A percentile compares a stretch with the other conserved stretches of the same genome.
Evolutionary conservation across 2,113 vertebrate species (phyloP).

Genomic region (Hystrix brachyura): DNA sequence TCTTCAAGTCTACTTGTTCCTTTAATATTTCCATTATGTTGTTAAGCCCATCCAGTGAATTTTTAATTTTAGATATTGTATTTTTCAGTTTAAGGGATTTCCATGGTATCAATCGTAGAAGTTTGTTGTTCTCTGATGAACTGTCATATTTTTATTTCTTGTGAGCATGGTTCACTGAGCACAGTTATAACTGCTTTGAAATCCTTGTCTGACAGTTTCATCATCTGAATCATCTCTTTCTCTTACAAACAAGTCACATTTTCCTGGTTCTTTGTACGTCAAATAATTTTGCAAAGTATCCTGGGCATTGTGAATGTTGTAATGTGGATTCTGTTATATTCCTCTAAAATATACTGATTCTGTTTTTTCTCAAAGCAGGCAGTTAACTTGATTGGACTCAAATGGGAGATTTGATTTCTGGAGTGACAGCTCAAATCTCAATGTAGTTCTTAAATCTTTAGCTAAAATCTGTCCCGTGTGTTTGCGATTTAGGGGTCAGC

Average conservation of each 20-base stretch:
- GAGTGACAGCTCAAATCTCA: neutral
- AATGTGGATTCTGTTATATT: slow-evolving; percentile 41
- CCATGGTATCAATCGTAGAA: slow-evolving; percentile 1
- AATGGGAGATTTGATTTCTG: neutral
- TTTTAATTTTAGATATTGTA: neutral
- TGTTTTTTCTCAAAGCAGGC: neutral
- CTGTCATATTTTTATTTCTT: slow-evolving; percentile 30
- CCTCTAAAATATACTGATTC: slow-evolving; percentile 23
- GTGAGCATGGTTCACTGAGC: neutral
- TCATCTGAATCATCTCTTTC: slow-evolving; percentile 6
- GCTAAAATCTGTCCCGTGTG: neutral
- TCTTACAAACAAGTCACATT: slow-evolving; percentile 47
- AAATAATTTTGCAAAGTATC: slow-evolving; percentile 31
- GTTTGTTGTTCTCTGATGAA: slow-evolving; percentile 1
- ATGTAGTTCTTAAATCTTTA: neutral
- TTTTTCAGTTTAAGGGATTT: slow-evolving; percentile 16
- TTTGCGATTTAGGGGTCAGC: neutral
- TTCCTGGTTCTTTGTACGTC: slow-evolving; percentile 5
- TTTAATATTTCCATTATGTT: neutral
- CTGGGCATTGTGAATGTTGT: neutral
- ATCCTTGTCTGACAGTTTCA: neutral
- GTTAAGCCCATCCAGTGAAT: neutral
- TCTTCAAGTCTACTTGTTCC: neutral
- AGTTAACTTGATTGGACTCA: neutral
- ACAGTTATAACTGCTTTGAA: slow-evolving; percentile 4